These are phyloP conservation scores for Drosophila pectinifera DNA, from an alignment of 1,140 invertebrate genomes.

Conservation along the genomic window DNA sequence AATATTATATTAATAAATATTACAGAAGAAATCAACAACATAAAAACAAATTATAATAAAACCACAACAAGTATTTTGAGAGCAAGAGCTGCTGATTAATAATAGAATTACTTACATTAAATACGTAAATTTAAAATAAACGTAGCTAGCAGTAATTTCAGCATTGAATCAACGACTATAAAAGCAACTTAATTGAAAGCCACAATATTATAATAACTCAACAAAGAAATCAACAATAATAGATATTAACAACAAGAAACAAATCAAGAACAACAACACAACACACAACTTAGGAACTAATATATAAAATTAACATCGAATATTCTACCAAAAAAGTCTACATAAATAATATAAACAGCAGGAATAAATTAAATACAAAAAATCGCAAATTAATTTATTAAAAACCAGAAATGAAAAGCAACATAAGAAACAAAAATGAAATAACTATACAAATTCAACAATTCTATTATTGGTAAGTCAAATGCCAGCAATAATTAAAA, in stretches of 20 bases:
- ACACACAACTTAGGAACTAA: background rate
- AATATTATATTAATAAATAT: background rate
- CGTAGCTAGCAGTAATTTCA: too few species aligned
- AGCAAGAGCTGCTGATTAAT: too few species aligned
- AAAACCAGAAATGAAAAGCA: background rate
- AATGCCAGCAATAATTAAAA: constrained; percentile 13
- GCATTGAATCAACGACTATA: too few species aligned
- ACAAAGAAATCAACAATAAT: background rate
- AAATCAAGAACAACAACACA: constrained; percentile 7
- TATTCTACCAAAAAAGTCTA: constrained; percentile 6
- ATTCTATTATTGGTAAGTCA: background rate
- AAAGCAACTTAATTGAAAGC: background rate
- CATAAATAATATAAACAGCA: background rate
- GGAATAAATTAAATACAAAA: too few species aligned
- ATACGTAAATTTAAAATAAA: too few species aligned
- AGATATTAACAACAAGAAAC: constrained; percentile 1
- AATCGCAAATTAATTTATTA: too few species aligned
- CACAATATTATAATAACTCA: background rate
- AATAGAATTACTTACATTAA: background rate
- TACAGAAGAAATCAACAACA: constrained; percentile 2
- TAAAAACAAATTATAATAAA: background rate
- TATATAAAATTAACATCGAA: constrained; percentile 15
- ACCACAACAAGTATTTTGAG: background rate
- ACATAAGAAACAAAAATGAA: too few species aligned
- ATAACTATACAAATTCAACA: too few species aligned